Evolutionary conservation across 2,113 vertebrate species (phyloP), one percentile per base, ranked within the genome.

Genomic region (Osmerus eperlanus): DNA sequence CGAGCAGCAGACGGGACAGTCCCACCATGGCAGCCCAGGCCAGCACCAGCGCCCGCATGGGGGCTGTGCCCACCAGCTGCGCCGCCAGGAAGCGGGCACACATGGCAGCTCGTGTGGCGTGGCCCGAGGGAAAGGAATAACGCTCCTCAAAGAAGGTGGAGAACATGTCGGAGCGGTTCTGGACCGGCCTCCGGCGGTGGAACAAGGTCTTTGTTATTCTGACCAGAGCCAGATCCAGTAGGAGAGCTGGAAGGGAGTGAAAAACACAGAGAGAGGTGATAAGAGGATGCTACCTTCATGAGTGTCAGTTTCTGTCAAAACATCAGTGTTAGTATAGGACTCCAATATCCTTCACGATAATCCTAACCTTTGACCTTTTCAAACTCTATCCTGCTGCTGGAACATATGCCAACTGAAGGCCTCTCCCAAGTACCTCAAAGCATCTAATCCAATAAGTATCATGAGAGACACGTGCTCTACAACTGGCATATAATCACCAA

Each of bases 121-220:
- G 95, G 79, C 95, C 94, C 0, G 96, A 96, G 0, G 95, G 95
- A 67, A 97, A 97, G 68, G 95, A 97, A 71, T 95, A 96, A 69
- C 92, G 94, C 90, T 96, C 96, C 87, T 94, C 91, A 0, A 95
- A 95, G 80, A 95, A 83, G 55, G 93, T 89, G 83, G 93, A 83
- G 36, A 96, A 91, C 94, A 97, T 93, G 86, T 96, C 95, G 65
- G 94, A 94, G 73, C 93, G 94, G 88, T 94, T 96, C 88, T 95
- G 93, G 0, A 89, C 74, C 0, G 95, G 95, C 11, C 90, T 89
- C 0, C 90, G 93, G 66, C 95, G 90, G 73, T 81, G 91, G 67
- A 97, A 92, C 3, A 95, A 60, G 16, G 90, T 94, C 84, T 96
- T 97, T 73, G 95, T 90, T 19, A 87, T 72, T 0, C 92, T 85